Percentiles rank a stretch among this genome's conserved stretches.
Conservation (phyloP, 2,888 invertebrate species). For the Ochropleura plecta region DNA sequence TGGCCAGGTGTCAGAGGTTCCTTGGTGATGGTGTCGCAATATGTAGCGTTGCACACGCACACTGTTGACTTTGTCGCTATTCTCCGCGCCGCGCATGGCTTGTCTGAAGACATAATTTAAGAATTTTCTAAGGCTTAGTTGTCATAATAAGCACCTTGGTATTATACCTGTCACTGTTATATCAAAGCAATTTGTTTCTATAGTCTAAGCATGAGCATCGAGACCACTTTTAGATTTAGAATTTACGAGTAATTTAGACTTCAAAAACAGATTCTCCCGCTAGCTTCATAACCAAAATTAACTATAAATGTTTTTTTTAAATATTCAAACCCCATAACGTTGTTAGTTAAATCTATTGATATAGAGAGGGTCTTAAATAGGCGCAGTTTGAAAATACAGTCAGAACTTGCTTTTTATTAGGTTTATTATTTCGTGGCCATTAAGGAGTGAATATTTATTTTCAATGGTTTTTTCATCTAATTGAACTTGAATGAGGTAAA, state of each 20-base stretch:
- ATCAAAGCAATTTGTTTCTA: neutral
- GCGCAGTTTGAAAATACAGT: neutral
- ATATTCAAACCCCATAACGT: neutral
- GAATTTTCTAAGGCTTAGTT: neutral
- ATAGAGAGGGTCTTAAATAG: neutral
- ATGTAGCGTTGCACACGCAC: conserved; percentile 82
- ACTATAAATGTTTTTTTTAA: neutral
- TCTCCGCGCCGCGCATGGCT: conserved; percentile 69
- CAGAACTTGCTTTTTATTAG: neutral
- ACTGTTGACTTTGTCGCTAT: conserved; percentile 71
- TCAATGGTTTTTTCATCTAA: neutral
- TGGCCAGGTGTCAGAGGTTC: conserved; percentile 66
- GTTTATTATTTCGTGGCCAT: neutral
- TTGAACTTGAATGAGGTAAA: no score
- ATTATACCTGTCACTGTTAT: neutral
- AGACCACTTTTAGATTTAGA: no score
- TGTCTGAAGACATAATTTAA: conserved; percentile 53
- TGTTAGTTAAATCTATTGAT: neutral
- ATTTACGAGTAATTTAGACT: no score
- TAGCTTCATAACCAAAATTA: neutral
- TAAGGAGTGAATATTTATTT: neutral
- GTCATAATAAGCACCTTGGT: neutral
- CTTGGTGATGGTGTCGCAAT: conserved; percentile 81
- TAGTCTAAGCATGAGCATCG: neutral
- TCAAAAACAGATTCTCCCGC: neutral